Conservation (phyloP, 2,797 vertebrate genomes). For the Gadopsis marmoratus region DNA sequence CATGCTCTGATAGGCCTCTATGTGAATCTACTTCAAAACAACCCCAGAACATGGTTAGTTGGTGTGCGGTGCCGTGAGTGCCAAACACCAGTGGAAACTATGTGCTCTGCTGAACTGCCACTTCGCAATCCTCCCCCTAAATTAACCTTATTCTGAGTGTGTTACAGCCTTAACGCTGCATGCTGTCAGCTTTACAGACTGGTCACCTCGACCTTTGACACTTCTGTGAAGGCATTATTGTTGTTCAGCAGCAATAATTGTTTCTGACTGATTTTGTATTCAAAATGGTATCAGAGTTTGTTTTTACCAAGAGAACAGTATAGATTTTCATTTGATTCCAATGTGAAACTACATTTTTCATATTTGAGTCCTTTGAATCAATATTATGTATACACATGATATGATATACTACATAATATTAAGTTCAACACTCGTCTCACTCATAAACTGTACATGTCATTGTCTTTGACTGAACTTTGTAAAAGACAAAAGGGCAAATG, state of each 20-base stretch:
- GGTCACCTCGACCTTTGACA: slow-evolving; percentile 5
- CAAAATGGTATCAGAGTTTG: neutral
- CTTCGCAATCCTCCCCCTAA: slow-evolving; percentile 37
- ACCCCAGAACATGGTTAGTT: slow-evolving; percentile 94
- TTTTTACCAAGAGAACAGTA: neutral
- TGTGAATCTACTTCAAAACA: slow-evolving; percentile 97
- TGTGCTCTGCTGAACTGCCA: slow-evolving; percentile 54
- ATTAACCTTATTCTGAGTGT: slow-evolving; percentile 47
- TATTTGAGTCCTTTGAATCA: neutral
- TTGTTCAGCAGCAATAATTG: slow-evolving; percentile 14
- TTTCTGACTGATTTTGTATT: slow-evolving; percentile 13
- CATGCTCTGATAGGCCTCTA: slow-evolving; percentile 98
- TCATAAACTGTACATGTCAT: neutral
- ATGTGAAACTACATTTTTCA: neutral
- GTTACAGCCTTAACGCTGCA: slow-evolving; percentile 54
- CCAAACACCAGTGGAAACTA: slow-evolving; percentile 58
- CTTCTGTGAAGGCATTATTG: slow-evolving; percentile 6
- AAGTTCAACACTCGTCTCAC: neutral
- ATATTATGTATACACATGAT: neutral
- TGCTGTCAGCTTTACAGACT: slow-evolving; percentile 42
- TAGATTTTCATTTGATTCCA: neutral
- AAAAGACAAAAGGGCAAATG: neutral
- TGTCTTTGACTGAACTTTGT: neutral
- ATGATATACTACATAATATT: neutral
- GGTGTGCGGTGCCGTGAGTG: slow-evolving; percentile 85